Base-by-base conservation (phyloP, 2,888 invertebrate species). In the Diarsia mendica region DNA sequence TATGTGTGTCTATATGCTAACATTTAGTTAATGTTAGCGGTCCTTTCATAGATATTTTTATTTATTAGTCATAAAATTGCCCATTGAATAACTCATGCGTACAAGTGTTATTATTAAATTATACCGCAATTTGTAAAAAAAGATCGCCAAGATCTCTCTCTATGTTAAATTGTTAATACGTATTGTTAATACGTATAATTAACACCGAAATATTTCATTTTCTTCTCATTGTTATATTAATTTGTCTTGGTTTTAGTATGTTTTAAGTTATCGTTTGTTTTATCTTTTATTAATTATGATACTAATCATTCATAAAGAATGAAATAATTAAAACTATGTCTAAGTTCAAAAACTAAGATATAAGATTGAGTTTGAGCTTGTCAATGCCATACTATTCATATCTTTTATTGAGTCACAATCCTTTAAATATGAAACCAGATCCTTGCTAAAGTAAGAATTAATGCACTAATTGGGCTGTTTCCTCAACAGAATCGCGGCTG, bases 391-490 rank as follows among this genome's bases (percentile, higher is more conserved):
- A 23, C 10, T 58, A 20, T 67, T 70, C 6, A 44, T 48, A 79
- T 85, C 80, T 82, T 74, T 80, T 51, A 73, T 71, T 91, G 88
- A 85, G 81, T 10, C 61, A 68, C 73, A 39, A 84, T 76, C 90
- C 39, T 39, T 39, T 84, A 90, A 83, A 85, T 49, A 58, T 69
- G 85, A 86, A 86, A 89, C 82, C 85, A 84, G 88, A 89, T 87
- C 81, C 86, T 83, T 87, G 87, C 49, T 88, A 89, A 90, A 93
- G 90, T 92, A 90, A 90, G 91, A 93, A 93, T 92, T 92, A 93
- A 94, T 94, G 92, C 91, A 93, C 93, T 94, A 95, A 94, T 95
- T 95, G 93, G 92, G 87, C 88, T 93, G 93, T 94, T 95, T 93
- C 88, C 90, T 90, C 89, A 87, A 85, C 88, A 83, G 91, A 92